A percentile compares a stretch with the other conserved stretches of the same genome.
phyloP scores from a whole-genome alignment of 2,113 vertebrate genomes.

The Ophthalmolycus amberensis region DNA sequence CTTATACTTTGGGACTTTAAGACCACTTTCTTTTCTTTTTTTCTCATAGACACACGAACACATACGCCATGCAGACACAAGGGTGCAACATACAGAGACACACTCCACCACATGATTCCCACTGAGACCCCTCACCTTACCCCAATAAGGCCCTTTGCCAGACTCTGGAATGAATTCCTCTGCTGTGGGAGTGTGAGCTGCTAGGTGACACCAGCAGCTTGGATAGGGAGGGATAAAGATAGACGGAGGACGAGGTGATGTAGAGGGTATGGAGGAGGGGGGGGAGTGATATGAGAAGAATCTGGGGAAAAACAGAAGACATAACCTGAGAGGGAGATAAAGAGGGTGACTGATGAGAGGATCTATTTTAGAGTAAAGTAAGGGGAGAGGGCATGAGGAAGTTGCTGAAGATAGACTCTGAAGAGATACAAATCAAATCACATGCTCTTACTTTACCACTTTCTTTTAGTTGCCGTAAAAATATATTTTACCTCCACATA shows the following conservation, averaged over 20 bases:
- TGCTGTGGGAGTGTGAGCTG: slow-evolving; percentile 41
- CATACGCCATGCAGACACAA: background rate
- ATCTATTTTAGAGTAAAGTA: slow-evolving; percentile 50
- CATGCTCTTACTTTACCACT: slow-evolving; percentile 15
- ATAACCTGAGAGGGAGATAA: slow-evolving; percentile 43
- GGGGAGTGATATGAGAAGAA: slow-evolving; percentile 42
- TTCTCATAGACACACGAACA: background rate
- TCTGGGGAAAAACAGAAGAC: slow-evolving; percentile 14
- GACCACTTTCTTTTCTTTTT: background rate
- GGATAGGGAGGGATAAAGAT: slow-evolving; percentile 70
- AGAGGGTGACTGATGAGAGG: slow-evolving; percentile 30
- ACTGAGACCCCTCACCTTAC: slow-evolving; percentile 30
- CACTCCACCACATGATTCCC: slow-evolving; percentile 33
- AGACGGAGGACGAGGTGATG: slow-evolving; percentile 49
- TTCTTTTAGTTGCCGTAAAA: slow-evolving; percentile 16
- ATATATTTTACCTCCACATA: background rate
- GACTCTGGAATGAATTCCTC: slow-evolving; percentile 54
- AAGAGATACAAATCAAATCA: slow-evolving; percentile 40
- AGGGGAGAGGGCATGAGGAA: slow-evolving; percentile 31
- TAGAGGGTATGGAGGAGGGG: background rate
- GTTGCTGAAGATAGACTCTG: background rate
- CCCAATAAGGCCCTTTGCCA: slow-evolving; percentile 69
- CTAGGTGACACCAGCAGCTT: slow-evolving; percentile 59
- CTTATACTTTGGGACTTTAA: background rate
- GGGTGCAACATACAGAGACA: slow-evolving; percentile 1